A percentile compares a stretch with the other conserved stretches of the same genome.
Evolutionary conservation across 2,888 invertebrate genomes (phyloP).

Genomic region (Protophormia terraenovae): DNA sequence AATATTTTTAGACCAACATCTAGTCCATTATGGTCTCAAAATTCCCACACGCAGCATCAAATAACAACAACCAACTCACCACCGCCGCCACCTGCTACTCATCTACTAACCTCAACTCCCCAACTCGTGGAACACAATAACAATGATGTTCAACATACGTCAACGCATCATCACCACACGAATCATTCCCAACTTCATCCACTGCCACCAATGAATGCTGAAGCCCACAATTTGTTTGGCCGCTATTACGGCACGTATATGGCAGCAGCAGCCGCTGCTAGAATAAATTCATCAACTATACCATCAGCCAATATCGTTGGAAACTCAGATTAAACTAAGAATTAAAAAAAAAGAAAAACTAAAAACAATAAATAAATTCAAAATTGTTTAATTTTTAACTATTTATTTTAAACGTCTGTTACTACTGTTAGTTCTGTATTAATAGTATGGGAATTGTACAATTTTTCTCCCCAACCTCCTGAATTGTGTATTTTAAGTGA

Average conservation of each 20-base stretch:
- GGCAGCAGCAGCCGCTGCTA: conserved; percentile 76
- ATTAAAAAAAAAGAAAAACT: background rate
- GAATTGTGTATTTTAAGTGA: too few species aligned
- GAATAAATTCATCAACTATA: conserved; percentile 49
- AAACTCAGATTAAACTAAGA: conserved; percentile 34
- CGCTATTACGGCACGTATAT: conserved; percentile 80
- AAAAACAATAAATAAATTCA: conserved; percentile 11
- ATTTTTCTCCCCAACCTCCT: too few species aligned
- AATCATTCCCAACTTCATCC: background rate
- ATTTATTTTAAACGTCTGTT: too few species aligned
- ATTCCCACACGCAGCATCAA: background rate
- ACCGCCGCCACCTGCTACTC: background rate
- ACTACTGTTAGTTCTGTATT: too few species aligned
- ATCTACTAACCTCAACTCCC: background rate
- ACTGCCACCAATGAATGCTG: conserved; percentile 65
- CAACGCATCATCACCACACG: conserved; percentile 6
- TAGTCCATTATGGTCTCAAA: background rate
- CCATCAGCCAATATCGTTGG: conserved; percentile 25
- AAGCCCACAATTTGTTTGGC: conserved; percentile 78
- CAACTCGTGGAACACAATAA: background rate
- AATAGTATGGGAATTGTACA: too few species aligned
- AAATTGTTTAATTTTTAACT: conserved; percentile 4
- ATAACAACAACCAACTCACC: background rate
- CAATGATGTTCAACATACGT: conserved; percentile 14
- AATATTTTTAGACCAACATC: background rate